phyloP scores from a whole-genome alignment of 2,113 vertebrate genomes.

The Mesocricetus auratus region DNA sequence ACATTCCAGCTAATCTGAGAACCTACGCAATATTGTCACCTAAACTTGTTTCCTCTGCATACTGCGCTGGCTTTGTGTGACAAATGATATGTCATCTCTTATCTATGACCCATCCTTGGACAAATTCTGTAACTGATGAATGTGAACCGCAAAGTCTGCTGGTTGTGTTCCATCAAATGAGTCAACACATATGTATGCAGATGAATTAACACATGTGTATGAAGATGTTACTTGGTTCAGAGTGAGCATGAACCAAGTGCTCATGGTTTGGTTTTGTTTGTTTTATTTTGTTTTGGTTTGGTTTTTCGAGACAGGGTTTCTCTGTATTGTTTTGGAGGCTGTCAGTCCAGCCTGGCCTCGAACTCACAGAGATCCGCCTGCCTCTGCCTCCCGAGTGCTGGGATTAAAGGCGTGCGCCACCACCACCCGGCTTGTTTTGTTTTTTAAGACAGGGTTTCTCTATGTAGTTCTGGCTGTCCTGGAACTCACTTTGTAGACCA shows the following conservation, averaged over 20 bases:
- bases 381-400: background rate
- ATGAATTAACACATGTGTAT: background rate
- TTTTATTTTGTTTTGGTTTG: background rate
- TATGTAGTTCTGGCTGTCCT: background rate
- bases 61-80: background rate
- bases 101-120: background rate
- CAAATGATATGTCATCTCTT: slow-evolving; percentile 19
- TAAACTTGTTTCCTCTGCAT: background rate
- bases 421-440: background rate
- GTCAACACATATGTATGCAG: no score
- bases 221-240: background rate
- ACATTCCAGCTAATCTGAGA: background rate
- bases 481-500: background rate
- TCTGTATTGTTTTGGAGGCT: background rate
- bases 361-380: background rate
- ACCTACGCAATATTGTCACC: background rate
- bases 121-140: slow-evolving; percentile 38
- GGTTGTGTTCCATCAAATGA: background rate
- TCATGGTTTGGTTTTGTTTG: background rate
- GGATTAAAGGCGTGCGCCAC: background rate
- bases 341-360: background rate
- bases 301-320: background rate
- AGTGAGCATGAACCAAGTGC: background rate
- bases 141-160: background rate
- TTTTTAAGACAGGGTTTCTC: background rate